phyloP scores from a whole-genome alignment of 1,140 invertebrate genomes.

The Acarapis woodi region DNA sequence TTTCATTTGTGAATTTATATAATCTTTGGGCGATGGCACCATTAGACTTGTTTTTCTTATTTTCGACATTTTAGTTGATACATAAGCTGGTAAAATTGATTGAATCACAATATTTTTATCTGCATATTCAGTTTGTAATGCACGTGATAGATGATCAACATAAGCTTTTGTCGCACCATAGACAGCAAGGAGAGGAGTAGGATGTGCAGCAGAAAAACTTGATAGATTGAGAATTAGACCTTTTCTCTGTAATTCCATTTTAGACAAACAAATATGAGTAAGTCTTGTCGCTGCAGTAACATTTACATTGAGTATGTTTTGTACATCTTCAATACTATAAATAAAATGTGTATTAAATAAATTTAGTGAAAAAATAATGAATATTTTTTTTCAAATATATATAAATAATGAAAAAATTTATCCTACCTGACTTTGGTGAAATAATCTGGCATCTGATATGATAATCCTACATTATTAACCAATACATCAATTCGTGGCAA shows the following conservation, averaged over 20 bases:
- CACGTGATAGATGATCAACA: slow-evolving; percentile 49
- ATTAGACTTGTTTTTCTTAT: slow-evolving; percentile 44
- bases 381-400: no score
- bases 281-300: slow-evolving; percentile 22
- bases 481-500: slow-evolving; percentile 9
- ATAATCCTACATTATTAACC: slow-evolving; percentile 11
- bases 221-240: slow-evolving; percentile 79
- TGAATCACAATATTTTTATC: slow-evolving; percentile 40
- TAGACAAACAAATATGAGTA: slow-evolving; percentile 51
- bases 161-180: slow-evolving; percentile 73
- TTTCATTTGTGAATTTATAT: slow-evolving; percentile 39
- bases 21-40: slow-evolving; percentile 42
- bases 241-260: slow-evolving; percentile 51
- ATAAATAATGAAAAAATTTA: no score
- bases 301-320: slow-evolving; percentile 11
- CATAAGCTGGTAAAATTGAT: slow-evolving; percentile 54
- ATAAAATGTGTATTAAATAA: no score
- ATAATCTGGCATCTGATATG: slow-evolving; percentile 10
- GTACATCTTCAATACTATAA: not conserved
- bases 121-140: slow-evolving; percentile 44
- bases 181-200: slow-evolving; percentile 48
- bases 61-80: slow-evolving; percentile 74
- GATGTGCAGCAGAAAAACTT: slow-evolving; percentile 44
- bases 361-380: no score
- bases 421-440: slow-evolving; percentile 10